Evolutionary conservation across 2,113 vertebrate genomes (phyloP), one percentile per base, ranked within the genome.

Genomic region (Cynocephalus volans): DNA sequence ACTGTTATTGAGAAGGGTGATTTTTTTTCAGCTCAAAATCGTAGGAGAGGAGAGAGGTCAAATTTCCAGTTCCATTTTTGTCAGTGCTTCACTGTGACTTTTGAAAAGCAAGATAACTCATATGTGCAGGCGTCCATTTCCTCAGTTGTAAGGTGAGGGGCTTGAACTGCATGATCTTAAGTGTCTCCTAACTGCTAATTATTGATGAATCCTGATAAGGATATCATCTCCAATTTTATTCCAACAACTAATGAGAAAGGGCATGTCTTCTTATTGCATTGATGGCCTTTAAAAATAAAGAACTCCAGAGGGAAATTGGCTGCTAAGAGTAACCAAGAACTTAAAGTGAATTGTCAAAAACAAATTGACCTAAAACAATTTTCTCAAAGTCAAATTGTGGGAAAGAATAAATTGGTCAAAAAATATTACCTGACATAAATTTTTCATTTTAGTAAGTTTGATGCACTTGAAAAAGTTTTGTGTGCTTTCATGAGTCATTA

Each of bases 291-390:
- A 96, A 91, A 48, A 75, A 45, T 41, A 89, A 41, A 79, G 10
- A 76, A 73, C 54, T 14, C 13, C 28, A 41, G 21, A 50, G 12
- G 4, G 26, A 93, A 93, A 58, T 50, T 54, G 36, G 21, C 19
- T 73, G 26, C 77, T 73, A n/a, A 50, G 41, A 67, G n/a, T 33
- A 88, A 88, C 48, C 6, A 60, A 77, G 81, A 69, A 62, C 48
- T 75, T 80, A 76, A n/a, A 93, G 67, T 58, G 50, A 92, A 81
- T n/a, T 97, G 79, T 93, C 67, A 77, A 86, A 93, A 95, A 70
- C 31, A 92, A 93, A 87, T 88, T 84, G 84, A 94, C 92, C 58
- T 90, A 87, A 87, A 95, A 94, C 60, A 82, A 62, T 76, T 94
- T 95, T 80, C 65, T 90, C 41, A 28, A 89, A 93, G 89, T 93